Evolutionary conservation across 1,140 invertebrate genomes (phyloP), one percentile per base, ranked within the genome.

Genomic region (Drosophila ficusphila): DNA sequence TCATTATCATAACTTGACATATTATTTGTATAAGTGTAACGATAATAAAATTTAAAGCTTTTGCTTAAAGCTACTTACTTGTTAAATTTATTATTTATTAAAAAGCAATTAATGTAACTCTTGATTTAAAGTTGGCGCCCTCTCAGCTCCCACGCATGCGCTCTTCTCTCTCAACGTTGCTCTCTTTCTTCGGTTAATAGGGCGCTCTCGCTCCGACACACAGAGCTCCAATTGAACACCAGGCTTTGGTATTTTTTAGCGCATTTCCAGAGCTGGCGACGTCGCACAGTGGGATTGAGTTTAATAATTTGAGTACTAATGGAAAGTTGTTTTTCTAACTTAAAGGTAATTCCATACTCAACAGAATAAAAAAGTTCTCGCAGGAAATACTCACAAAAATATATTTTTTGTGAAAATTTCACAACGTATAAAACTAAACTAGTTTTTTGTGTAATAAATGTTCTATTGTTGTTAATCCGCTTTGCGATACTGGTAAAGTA

Each of bases 121-220:
- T 39, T 2, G 1, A 16, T 75, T 75, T 5, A 76, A 76, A 68
- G 8, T 72, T 76, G 54, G 77, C 77, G 77, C 65, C 49, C 36
- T 41, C 33, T 51, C 14, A 25, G n/a, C 18, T 41, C 31, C 36
- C 42, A 29, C 48, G 46, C 49, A 56, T 41, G 54, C 11, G 54
- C 61, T 53, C 19, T n/a, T n/a, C 19, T 53, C 27, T 18, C 2
- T 1, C 8, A 1, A 2, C n/a, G 9, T 11, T 12, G 49, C 4
- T 56, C 44, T 49, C 46, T 53, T 41, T 42, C 25, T 51, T 16
- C 12, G 7, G 0, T 7, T 6, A 1, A 9, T 34, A 36, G 23
- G 36, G 38, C 36, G 38, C 21, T 62, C 54, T 25, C 60, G 14
- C 56, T 81, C 67, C 61, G 18, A 19, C 72, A 0, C 47, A 72